phyloP scores from a whole-genome alignment of 2,888 invertebrate species.

The Chrysolina americana region DNA sequence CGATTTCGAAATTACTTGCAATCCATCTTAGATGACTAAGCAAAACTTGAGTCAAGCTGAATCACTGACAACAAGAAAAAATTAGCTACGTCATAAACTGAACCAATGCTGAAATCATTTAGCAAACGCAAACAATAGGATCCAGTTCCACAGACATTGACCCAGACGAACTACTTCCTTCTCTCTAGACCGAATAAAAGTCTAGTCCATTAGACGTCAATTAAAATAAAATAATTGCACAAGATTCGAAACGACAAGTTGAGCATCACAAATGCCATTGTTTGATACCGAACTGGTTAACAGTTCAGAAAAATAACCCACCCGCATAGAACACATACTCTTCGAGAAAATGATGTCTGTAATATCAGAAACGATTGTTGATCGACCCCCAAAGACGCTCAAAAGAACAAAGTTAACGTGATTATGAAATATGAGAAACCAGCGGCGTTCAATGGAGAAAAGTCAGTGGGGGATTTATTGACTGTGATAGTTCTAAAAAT shows the following conservation, averaged over 20 bases:
- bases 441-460: conserved; percentile 1
- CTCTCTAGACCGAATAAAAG: not conserved
- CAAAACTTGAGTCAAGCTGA: not conserved
- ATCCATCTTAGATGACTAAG: not conserved
- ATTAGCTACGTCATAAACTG: not conserved
- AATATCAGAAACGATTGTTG: conserved; percentile 17
- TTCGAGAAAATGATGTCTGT: conserved; percentile 22
- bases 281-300: conserved; percentile 7
- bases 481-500: no score
- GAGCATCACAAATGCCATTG: conserved; percentile 20
- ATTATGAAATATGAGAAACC: not conserved
- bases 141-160: not conserved
- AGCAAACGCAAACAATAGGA: not conserved
- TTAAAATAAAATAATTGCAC: conserved; percentile 16
- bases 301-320: conserved; percentile 9
- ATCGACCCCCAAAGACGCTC: conserved; percentile 22
- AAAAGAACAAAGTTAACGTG: conserved; percentile 20
- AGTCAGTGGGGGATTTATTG: not conserved
- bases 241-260: conserved; percentile 17
- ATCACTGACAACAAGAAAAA: not conserved
- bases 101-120: conserved; percentile 1
- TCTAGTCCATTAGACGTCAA: conserved; percentile 8
- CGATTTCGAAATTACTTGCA: no score
- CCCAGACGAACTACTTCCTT: conserved; percentile 14
- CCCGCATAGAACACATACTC: conserved; percentile 17